phyloP scores from a whole-genome alignment of 2,113 vertebrate species.

The Eubucco bourcierii region DNA sequence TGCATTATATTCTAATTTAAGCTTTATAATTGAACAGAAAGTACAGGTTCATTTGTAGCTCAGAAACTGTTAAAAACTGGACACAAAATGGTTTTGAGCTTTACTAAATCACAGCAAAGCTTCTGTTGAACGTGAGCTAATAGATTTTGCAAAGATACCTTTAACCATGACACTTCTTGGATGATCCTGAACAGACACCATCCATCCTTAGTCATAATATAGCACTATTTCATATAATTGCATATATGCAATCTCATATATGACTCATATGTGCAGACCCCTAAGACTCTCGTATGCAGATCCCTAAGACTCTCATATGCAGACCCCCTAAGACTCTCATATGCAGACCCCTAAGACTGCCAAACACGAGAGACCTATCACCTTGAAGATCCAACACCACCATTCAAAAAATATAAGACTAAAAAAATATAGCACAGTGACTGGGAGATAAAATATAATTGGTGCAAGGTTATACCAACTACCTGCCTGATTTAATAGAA shows the following conservation, averaged over 20 bases:
- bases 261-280: too few species aligned
- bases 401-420: background rate
- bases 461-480: background rate
- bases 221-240: accelerated
- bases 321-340: background rate
- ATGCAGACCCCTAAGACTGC: background rate
- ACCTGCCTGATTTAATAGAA: background rate
- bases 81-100: background rate
- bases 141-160: background rate
- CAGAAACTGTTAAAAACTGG: background rate
- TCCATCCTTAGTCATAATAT: background rate
- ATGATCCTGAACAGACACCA: background rate
- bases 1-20: background rate
- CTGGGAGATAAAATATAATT: background rate
- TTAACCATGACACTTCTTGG: background rate
- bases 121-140: background rate
- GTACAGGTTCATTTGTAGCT: background rate
- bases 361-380: background rate
- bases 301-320: background rate
- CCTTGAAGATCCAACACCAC: background rate
- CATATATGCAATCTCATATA: too few species aligned
- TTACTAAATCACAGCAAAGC: background rate
- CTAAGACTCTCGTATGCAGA: background rate
- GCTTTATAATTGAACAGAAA: background rate
- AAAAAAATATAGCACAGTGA: background rate